Percentiles rank a stretch among this genome's conserved stretches.
Conservation (phyloP, 1,140 invertebrate genomes). For the Archivesica marissinica region DNA sequence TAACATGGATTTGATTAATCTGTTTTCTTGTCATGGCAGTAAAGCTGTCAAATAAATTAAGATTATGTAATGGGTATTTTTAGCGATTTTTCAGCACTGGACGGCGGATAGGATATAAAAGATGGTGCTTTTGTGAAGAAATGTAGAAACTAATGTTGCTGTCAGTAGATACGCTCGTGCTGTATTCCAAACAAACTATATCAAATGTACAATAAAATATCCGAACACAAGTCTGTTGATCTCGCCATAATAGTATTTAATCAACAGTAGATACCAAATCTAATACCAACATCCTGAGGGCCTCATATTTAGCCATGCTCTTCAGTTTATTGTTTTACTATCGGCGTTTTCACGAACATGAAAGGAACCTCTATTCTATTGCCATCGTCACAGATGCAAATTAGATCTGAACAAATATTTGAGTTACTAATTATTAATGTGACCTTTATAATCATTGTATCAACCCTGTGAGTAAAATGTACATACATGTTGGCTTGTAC, state of each 20-base stretch:
- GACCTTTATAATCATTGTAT: not conserved
- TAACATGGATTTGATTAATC: conserved; percentile 15
- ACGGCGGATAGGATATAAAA: not conserved
- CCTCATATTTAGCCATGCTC: conserved; percentile 10
- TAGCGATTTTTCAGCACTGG: not conserved
- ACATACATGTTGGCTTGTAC: no score
- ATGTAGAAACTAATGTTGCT: no score
- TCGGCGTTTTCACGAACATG: not conserved
- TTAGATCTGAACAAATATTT: conserved; percentile 35
- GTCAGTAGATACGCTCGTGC: no score
- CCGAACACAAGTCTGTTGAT: no score
- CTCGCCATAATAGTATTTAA: not conserved
- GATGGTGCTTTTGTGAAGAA: not conserved
- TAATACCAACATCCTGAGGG: conserved; percentile 3
- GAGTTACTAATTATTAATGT: conserved; percentile 29
- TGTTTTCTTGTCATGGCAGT: conserved; percentile 1
- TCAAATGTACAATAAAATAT: no score
- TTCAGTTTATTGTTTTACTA: conserved; percentile 47
- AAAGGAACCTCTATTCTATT: conserved; percentile 24
- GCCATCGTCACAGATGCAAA: not conserved
- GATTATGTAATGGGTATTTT: conserved; percentile 35
- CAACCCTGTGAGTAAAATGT: no score
- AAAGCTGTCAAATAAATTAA: conserved; percentile 52
- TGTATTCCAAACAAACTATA: no score
- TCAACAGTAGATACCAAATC: conserved; percentile 28